These are phyloP conservation scores for Zaprionus nigranus DNA, from an alignment of 1,140 invertebrate genomes.

Conservation along the genomic window DNA sequence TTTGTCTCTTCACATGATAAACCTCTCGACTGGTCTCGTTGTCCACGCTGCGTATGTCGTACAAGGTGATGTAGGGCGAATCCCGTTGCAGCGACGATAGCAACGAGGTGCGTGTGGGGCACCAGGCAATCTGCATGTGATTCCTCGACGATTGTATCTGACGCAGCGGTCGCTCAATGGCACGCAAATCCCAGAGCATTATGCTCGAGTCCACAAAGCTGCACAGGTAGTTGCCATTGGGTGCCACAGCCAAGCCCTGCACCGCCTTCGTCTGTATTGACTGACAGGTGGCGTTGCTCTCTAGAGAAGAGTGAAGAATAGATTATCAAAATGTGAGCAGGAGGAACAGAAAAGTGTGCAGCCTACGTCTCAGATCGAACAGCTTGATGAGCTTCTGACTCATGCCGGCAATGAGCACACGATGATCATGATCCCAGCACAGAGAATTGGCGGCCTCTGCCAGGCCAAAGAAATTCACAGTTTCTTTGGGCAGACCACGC, in stretches of 20 bases:
- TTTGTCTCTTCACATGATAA: slow-evolving; percentile 76
- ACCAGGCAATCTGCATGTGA: slow-evolving; percentile 93
- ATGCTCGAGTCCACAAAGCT: slow-evolving; percentile 93
- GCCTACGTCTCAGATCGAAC: slow-evolving; percentile 94
- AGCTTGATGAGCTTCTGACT: slow-evolving; percentile 95
- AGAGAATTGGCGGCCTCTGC: slow-evolving; percentile 94
- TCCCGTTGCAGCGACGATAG: slow-evolving; percentile 78
- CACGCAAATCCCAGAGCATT: slow-evolving; percentile 94
- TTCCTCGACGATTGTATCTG: slow-evolving; percentile 89
- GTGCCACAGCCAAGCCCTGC: slow-evolving; percentile 91
- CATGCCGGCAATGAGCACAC: slow-evolving; percentile 93
- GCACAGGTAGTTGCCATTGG: slow-evolving; percentile 91
- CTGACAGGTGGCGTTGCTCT: slow-evolving; percentile 89
- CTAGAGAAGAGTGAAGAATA: slow-evolving; percentile 84
- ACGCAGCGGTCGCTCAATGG: slow-evolving; percentile 93
- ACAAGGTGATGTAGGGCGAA: slow-evolving; percentile 74
- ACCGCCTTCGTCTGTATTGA: slow-evolving; percentile 93
- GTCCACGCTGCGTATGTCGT: slow-evolving; percentile 78
- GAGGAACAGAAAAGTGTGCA: not conserved
- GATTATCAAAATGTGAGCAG: not conserved
- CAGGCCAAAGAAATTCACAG: slow-evolving; percentile 85
- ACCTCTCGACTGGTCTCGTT: slow-evolving; percentile 70
- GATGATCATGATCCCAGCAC: slow-evolving; percentile 92
- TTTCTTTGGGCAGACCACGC: slow-evolving; percentile 73
- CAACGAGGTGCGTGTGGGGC: slow-evolving; percentile 89